Percentiles rank a stretch among this genome's conserved stretches.
These are phyloP conservation scores for Pristionchus exspectatus DNA, from an alignment of 2,888 invertebrate genomes.

Conservation along the genomic window DNA sequence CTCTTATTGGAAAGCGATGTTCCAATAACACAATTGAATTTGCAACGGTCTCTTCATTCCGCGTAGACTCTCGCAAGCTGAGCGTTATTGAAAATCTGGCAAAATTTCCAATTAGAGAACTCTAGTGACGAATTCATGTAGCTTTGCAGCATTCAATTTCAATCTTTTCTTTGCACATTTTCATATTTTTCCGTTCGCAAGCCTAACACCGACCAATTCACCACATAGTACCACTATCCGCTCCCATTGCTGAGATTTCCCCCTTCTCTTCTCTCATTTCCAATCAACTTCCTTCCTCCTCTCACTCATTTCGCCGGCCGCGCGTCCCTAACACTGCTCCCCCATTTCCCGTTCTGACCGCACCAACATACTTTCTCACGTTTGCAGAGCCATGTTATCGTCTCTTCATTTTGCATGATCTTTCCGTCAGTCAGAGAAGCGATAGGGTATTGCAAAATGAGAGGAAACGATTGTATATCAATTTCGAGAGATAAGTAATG, in stretches of 20 bases:
- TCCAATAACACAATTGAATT: not conserved
- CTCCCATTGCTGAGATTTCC: constrained; percentile 28
- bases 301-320: not conserved
- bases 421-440: no score
- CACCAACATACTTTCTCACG: not conserved
- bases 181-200: not conserved
- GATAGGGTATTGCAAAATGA: no score
- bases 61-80: no score
- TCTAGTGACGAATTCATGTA: not conserved
- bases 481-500: no score
- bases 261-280: constrained; percentile 17
- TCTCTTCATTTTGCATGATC: not conserved
- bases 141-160: not conserved
- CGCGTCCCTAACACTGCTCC: constrained; percentile 8
- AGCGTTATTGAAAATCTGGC: no score
- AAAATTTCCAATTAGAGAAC: not conserved
- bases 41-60: not conserved
- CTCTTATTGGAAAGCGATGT: not conserved
- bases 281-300: constrained; percentile 42
- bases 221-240: not conserved
- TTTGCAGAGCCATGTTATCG: not conserved
- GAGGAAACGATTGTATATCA: no score
- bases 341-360: constrained; percentile 29
- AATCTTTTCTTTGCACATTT: not conserved
- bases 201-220: not conserved